phyloP scores from a whole-genome alignment of 2,113 vertebrate species.

The Oplegnathus fasciatus region DNA sequence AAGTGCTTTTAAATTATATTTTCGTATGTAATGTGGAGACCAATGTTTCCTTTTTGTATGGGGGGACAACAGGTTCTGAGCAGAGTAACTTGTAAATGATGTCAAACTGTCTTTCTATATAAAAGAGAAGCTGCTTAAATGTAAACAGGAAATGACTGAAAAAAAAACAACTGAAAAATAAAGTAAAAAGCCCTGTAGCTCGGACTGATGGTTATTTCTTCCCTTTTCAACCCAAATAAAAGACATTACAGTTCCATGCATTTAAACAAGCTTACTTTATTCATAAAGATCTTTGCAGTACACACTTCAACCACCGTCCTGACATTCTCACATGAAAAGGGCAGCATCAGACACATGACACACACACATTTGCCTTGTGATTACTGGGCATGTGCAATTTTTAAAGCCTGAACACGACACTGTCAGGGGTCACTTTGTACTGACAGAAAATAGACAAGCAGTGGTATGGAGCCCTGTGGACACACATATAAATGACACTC shows the following conservation, averaged over 20 bases:
- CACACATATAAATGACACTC: slow-evolving; percentile 45
- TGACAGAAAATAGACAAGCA: slow-evolving; percentile 63
- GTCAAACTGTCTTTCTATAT: slow-evolving; percentile 90
- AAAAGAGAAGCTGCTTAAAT: slow-evolving; percentile 93
- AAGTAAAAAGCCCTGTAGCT: slow-evolving; percentile 67
- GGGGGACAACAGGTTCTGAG: slow-evolving; percentile 90
- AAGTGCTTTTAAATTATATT: slow-evolving; percentile 99
- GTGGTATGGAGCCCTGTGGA: slow-evolving; percentile 38
- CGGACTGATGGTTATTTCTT: neutral
- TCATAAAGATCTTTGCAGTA: slow-evolving; percentile 76
- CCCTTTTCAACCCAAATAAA: neutral
- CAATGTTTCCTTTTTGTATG: slow-evolving; percentile 92
- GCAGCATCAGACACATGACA: slow-evolving; percentile 48
- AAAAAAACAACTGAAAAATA: slow-evolving; percentile 85
- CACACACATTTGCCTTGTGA: slow-evolving; percentile 53
- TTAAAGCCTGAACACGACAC: slow-evolving; percentile 72
- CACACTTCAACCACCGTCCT: slow-evolving; percentile 49
- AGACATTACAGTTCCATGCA: slow-evolving; percentile 23
- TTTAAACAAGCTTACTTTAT: slow-evolving; percentile 79
- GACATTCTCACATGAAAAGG: slow-evolving; percentile 62
- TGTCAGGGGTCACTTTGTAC: slow-evolving; percentile 43
- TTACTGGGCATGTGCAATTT: slow-evolving; percentile 66
- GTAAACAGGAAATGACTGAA: slow-evolving; percentile 91
- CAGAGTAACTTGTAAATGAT: slow-evolving; percentile 88
- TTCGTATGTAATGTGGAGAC: slow-evolving; percentile 97